Percentiles rank a stretch among this genome's conserved stretches.
phyloP scores from a whole-genome alignment of 2,888 invertebrate species.

The Pseudococcus longispinus region DNA sequence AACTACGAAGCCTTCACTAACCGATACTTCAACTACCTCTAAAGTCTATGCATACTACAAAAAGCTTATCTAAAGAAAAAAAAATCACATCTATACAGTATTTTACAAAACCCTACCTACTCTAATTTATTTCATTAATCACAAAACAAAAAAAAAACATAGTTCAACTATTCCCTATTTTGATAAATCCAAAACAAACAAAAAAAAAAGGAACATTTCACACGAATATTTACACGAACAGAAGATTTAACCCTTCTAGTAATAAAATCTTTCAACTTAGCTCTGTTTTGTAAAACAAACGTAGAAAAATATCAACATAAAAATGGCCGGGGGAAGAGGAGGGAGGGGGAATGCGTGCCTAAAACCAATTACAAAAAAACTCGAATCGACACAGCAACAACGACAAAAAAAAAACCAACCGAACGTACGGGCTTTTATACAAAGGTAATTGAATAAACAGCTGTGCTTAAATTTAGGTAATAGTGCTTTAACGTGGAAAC shows the following conservation, averaged over 20 bases:
- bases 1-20: not conserved
- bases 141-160: not conserved
- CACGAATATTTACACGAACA: slow-evolving; percentile 6
- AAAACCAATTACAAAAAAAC: not conserved
- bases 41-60: not conserved
- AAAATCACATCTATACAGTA: slow-evolving; percentile 24
- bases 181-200: not conserved
- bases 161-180: not conserved
- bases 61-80: not conserved
- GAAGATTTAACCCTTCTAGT: not conserved
- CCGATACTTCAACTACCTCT: not conserved
- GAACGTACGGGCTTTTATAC: not conserved
- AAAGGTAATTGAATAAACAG: slow-evolving; percentile 32
- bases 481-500: slow-evolving; percentile 11
- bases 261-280: not conserved
- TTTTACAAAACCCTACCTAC: slow-evolving; percentile 29
- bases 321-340: not conserved
- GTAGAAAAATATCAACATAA: not conserved
- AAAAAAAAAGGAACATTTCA: slow-evolving; percentile 18
- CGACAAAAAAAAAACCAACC: too few relatives aligned
- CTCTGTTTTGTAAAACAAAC: not conserved
- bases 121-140: not conserved
- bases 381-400: not conserved
- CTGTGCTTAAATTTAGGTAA: slow-evolving; percentile 22
- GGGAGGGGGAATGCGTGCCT: not conserved